Percentiles rank a stretch among this genome's conserved stretches.
These are phyloP conservation scores for Spodoptera littoralis DNA, from an alignment of 2,888 invertebrate genomes.

Conservation along the genomic window DNA sequence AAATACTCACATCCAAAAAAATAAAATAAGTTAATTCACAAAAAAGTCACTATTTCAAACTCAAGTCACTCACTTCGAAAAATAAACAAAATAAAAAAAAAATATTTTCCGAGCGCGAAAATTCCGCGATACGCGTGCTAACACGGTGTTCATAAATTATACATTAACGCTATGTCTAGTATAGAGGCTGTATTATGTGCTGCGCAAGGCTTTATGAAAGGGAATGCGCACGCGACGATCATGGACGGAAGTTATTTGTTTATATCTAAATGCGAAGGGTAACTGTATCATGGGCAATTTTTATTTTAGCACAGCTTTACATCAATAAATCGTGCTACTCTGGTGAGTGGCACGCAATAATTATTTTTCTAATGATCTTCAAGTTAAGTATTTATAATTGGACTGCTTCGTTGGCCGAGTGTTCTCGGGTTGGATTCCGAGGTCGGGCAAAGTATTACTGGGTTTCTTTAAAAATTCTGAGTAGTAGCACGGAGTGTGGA, in stretches of 20 bases:
- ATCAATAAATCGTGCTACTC: too few species aligned
- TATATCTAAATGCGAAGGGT: conserved; percentile 1
- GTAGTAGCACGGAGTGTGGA: too few species aligned
- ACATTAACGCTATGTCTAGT: conserved; percentile 48
- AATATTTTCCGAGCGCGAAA: conserved; percentile 39
- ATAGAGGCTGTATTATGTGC: conserved; percentile 21
- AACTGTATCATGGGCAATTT: background rate
- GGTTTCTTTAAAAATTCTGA: too few species aligned
- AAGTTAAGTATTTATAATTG: too few species aligned
- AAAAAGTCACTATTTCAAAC: conserved; percentile 5
- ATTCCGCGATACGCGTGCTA: conserved; percentile 49
- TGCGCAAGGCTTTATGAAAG: conserved; percentile 53
- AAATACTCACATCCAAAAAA: conserved; percentile 31
- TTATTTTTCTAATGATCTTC: too few species aligned
- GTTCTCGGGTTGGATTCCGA: too few species aligned
- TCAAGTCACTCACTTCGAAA: conserved; percentile 9
- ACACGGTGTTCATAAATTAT: conserved; percentile 55
- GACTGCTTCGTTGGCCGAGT: too few species aligned
- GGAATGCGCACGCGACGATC: conserved; percentile 20
- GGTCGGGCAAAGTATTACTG: too few species aligned
- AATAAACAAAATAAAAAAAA: conserved; percentile 7
- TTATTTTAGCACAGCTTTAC: background rate
- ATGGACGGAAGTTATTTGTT: conserved; percentile 15
- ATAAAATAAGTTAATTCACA: conserved; percentile 3
- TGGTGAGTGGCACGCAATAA: too few species aligned